Base-by-base conservation (phyloP, 2,113 vertebrate species). In the Sialia sialis region DNA sequence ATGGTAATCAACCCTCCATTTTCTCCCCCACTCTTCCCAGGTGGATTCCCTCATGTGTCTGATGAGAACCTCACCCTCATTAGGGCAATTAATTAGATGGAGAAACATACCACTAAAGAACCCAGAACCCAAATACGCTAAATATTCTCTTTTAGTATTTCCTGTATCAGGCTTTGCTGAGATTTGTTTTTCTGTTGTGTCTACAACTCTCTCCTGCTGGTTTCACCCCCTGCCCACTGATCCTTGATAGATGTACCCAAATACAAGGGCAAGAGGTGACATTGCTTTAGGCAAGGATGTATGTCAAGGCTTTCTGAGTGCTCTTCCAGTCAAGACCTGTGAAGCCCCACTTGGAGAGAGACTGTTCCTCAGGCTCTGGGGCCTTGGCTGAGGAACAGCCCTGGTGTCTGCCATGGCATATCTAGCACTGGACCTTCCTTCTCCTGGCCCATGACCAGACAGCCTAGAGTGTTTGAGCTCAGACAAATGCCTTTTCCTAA, bases 21-120 rank as follows among this genome's bases (percentile, higher is more conserved):
- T 94, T 79, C 75, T 82, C 30, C 39, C 29, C 39, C 16, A 16
- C 36, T 64, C 38, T 62, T 54, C 51, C 48, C 1, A 55, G 49
- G 41, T 67, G 34, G 59, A 90, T 32, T 79, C 29, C 18, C 66
- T 82, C 10, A 11, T 51, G 68, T 44, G 85, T 93, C 67, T 72
- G 90, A 59, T 74, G 78, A 86, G 30, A 96, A 38, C 56, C 41
- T 39, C 77, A 43, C 30, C n/a, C 27, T 77, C 81, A 75, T 87
- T 81, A 85, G 32, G 76, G 52, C 49, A 84, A 90, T 79, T 85
- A 84, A 83, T 94, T 94, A 84, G 38, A 78, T 43, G 23, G 66
- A 87, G 69, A 88, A 84, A 70, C 16, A 41, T 9, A 55, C 26
- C 56, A 56, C 19, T 16, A 7, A 91, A 78, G 58, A 94, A 82